phyloP scores from a whole-genome alignment of 1,140 invertebrate genomes.

The Copidosoma floridanum region DNA sequence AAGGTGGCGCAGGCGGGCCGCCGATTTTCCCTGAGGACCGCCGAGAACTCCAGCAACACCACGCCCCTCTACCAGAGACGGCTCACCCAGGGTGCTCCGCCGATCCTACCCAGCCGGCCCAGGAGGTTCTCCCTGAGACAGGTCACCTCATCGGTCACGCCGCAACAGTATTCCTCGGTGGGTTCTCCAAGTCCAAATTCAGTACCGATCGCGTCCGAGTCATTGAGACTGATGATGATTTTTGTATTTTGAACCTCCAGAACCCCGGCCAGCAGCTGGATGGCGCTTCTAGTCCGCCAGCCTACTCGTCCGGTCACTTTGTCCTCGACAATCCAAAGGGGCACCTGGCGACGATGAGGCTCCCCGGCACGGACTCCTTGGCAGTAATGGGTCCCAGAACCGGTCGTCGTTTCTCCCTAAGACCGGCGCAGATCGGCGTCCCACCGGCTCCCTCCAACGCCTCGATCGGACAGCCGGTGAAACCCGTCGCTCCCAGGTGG shows the following conservation, averaged over 20 bases:
- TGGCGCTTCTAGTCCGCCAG: conserved; percentile 27
- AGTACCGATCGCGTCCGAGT: too few species aligned
- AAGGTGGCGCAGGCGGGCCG: conserved; percentile 19
- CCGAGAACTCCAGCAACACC: conserved; percentile 33
- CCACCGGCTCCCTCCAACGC: conserved; percentile 1
- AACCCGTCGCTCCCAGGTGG: conserved; percentile 46
- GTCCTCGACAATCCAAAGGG: conserved; percentile 43
- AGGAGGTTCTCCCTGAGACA: conserved; percentile 54
- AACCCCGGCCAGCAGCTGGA: conserved; percentile 11
- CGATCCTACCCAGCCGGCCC: neutral
- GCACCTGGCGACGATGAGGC: conserved; percentile 43
- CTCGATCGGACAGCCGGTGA: conserved; percentile 15
- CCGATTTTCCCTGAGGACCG: conserved; percentile 42
- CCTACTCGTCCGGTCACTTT: conserved; percentile 36
- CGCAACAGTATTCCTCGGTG: conserved; percentile 5
- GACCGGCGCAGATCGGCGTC: conserved; percentile 39
- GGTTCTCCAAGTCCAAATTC: too few species aligned
- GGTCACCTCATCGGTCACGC: too few species aligned
- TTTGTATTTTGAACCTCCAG: too few species aligned
- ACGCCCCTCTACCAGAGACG: conserved; percentile 37
- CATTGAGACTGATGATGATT: too few species aligned
- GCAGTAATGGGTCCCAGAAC: conserved; percentile 14
- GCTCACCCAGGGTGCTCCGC: conserved; percentile 2
- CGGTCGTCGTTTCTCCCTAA: conserved; percentile 40
- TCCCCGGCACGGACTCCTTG: conserved; percentile 40